Conservation (phyloP, 2,797 vertebrate species). For the Cheirogaleus major region DNA sequence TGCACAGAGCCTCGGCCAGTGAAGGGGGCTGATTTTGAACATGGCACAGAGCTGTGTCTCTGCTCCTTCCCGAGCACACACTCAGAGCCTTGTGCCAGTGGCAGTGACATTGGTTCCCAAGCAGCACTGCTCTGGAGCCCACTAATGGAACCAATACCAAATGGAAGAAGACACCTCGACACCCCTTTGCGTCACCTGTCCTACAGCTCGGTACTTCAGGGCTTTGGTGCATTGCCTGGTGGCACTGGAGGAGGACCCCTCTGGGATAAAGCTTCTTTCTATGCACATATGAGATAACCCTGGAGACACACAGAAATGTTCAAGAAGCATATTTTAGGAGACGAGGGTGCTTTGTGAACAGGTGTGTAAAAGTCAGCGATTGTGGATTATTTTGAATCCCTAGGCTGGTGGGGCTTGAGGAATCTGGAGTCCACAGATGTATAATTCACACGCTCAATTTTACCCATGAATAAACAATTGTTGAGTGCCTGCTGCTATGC, state of each 20-base stretch:
- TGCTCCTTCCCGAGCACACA: background rate
- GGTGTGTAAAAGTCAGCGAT: background rate
- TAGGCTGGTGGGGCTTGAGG: background rate
- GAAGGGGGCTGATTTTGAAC: background rate
- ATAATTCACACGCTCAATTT: background rate
- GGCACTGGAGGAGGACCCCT: background rate
- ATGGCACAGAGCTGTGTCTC: background rate
- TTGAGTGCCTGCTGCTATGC: background rate
- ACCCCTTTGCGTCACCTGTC: background rate
- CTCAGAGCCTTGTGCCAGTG: background rate
- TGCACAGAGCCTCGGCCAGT: background rate
- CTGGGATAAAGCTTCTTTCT: background rate
- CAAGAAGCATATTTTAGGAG: background rate
- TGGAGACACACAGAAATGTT: background rate
- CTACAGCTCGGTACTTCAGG: background rate
- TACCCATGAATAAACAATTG: background rate
- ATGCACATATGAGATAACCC: background rate
- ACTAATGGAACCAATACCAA: background rate
- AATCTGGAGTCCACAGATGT: background rate
- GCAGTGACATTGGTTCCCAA: background rate
- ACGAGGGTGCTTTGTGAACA: background rate
- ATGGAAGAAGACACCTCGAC: background rate
- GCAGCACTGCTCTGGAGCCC: background rate
- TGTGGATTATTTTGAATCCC: constrained; percentile 1
- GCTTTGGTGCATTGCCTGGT: background rate